Evolutionary conservation across 2,797 vertebrate species (phyloP), one percentile per base, ranked within the genome.

Genomic region (Xenopus petersii): DNA sequence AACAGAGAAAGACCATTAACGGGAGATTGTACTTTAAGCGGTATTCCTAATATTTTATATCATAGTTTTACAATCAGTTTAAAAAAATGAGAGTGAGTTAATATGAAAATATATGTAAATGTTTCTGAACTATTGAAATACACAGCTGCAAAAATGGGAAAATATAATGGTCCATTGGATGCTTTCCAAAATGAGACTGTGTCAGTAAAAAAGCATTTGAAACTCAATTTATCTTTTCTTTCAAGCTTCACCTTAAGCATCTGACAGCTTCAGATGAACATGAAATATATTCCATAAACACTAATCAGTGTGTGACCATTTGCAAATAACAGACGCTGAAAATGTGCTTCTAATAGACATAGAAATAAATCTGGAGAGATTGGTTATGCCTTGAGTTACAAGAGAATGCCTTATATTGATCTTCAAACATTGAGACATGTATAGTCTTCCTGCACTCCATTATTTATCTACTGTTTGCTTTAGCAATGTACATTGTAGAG

Each of bases 301-400:
- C 74, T 75, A 75, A 75, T 75, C 74, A 75, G 74, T 75, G 74
- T 75, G 67, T 65, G 74, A 75, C 74, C 74, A 75, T 75, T 75
- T 75, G 74, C 62, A 75, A 60, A 75, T 75, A 70, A 75, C 60
- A 75, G 70, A 65, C 56, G 47, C 67, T 64, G 51, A 21, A 46
- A 48, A 33, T 49, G 63, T 67, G 67, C 51, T 64, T 49, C 61
- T 70, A 75, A 75, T 75, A 75, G 67, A 75, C 74, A 70, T 49
- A 49, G 17, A 75, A 69, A 75, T 69, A 70, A 75, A 64, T 58
- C 67, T 75, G 11, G 6, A 6, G 33, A 64, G 60, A 65, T 59
- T 75, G 67, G 67, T 70, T 70, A 36, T 69, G 61, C 51, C 15
- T 16, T 69, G 64, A 24, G 46, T 48, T 66, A 66, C 65, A 54